Conservation (phyloP, 2,888 invertebrate species). For the Pediacus dermestoides region DNA sequence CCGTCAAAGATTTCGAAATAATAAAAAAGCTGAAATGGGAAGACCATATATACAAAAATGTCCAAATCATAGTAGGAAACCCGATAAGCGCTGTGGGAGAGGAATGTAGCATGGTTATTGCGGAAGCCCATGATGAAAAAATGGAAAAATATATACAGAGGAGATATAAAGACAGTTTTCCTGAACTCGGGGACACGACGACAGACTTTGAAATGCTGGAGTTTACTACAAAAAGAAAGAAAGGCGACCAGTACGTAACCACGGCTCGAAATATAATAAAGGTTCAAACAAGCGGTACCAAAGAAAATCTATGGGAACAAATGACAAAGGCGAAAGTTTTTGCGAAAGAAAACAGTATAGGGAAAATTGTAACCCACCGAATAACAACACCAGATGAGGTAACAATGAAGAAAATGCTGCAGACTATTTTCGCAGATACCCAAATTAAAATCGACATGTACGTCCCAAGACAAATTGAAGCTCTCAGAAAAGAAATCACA, state of each 20-base stretch:
- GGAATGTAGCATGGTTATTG: not conserved
- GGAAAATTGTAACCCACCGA: not conserved
- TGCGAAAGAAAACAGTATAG: not conserved
- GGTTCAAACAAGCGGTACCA: not conserved
- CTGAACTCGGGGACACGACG: not conserved
- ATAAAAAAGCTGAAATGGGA: not conserved
- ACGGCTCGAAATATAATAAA: not conserved
- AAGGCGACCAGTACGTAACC: not conserved
- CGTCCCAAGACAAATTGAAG: not conserved
- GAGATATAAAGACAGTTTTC: conserved; percentile 1
- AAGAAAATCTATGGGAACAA: conserved; percentile 1
- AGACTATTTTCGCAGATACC: conserved; percentile 1
- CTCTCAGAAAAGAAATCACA: not conserved
- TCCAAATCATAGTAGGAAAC: conserved; percentile 2
- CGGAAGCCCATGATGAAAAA: not conserved
- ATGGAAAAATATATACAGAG: conserved; percentile 3
- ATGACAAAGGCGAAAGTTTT: not conserved
- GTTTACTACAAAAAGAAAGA: not conserved
- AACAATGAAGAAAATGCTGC: not conserved
- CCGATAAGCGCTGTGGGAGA: not conserved
- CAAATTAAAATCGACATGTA: not conserved
- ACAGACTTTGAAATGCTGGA: not conserved
- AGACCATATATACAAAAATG: not conserved
- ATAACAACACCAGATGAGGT: not conserved
- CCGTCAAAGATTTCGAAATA: not conserved